Percentiles rank a stretch among this genome's conserved stretches.
These are phyloP conservation scores for Lycaon pictus DNA, from an alignment of 2,113 vertebrate genomes.

Conservation along the genomic window DNA sequence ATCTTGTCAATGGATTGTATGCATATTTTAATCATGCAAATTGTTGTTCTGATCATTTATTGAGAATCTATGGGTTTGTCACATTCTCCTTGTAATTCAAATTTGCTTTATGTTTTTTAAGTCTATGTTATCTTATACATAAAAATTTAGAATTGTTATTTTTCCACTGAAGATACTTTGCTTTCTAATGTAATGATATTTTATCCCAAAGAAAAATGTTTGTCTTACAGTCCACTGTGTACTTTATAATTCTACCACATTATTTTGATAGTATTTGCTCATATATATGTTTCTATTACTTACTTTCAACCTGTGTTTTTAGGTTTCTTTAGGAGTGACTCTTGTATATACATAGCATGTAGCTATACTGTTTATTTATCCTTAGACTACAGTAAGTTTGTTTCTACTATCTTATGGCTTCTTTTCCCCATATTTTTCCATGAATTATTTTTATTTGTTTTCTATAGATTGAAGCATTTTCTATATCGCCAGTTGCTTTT, in stretches of 20 bases:
- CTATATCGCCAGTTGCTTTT: neutral
- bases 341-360: neutral
- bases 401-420: neutral
- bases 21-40: neutral
- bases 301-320: neutral
- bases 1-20: neutral
- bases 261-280: neutral
- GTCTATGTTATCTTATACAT: neutral
- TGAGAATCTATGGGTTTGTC: neutral
- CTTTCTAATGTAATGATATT: slow-evolving; percentile 9
- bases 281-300: slow-evolving; percentile 3
- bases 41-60: neutral
- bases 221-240: neutral
- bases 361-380: neutral
- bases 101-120: slow-evolving; percentile 26
- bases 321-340: neutral
- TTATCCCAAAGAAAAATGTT: neutral
- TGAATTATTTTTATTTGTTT: neutral
- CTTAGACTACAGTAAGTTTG: neutral
- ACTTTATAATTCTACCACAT: slow-evolving; percentile 23
- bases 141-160: neutral
- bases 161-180: neutral
- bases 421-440: neutral
- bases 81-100: neutral
- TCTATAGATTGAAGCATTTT: neutral